A percentile compares a stretch with the other conserved stretches of the same genome.
phyloP scores from a whole-genome alignment of 64 coral and sea anemone species.

The Actinia equina region DNA sequence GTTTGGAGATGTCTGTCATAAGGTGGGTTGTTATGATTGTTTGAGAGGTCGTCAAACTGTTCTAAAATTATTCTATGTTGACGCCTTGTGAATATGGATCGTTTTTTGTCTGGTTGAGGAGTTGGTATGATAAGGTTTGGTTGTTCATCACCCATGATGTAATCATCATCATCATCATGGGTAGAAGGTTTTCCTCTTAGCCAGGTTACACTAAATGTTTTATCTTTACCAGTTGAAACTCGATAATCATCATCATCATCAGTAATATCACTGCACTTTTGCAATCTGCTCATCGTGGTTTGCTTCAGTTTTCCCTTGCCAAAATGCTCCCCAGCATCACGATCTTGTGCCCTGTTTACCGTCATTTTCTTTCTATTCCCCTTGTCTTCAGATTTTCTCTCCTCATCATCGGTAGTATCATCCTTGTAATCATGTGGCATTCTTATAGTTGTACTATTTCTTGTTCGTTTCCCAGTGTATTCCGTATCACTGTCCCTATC shows the following conservation, averaged over 20 bases:
- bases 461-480: neutral
- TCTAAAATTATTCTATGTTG: neutral
- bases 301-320: neutral
- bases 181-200: too few species aligned
- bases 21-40: neutral
- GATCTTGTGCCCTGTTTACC: neutral
- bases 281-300: neutral
- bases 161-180: neutral
- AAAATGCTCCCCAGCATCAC: neutral
- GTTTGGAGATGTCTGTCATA: neutral
- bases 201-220: too few species aligned
- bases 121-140: neutral
- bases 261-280: neutral
- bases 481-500: neutral
- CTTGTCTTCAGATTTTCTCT: neutral
- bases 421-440: neutral
- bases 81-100: neutral
- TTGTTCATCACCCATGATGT: neutral
- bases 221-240: too few species aligned
- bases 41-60: neutral
- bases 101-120: neutral
- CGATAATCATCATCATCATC: neutral
- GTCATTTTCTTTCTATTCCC: neutral
- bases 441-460: neutral
- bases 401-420: neutral